A percentile compares a stretch with the other conserved stretches of the same genome.
Evolutionary conservation across 2,113 vertebrate species (phyloP).

Genomic region (Hiodon alosoides): DNA sequence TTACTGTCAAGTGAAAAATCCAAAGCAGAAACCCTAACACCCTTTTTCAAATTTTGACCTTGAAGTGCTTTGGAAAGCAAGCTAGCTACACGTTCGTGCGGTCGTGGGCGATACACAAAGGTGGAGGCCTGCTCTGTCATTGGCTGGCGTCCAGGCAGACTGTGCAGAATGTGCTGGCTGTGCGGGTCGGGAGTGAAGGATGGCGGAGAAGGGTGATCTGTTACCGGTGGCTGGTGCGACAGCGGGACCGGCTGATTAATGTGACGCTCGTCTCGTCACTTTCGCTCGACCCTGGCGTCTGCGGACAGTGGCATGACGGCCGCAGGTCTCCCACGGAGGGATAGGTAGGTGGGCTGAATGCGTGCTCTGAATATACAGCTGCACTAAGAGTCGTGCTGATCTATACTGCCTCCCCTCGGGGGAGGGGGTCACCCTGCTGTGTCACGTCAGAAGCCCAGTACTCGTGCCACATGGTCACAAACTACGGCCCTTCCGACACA

Average conservation of each 20-base stretch:
- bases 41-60: slow-evolving; percentile 15
- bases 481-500: no score
- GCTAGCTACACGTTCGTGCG: slow-evolving; percentile 1
- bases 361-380: no score
- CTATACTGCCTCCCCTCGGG: no score
- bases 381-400: no score
- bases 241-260: neutral
- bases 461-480: no score
- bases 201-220: neutral
- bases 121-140: neutral
- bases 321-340: neutral
- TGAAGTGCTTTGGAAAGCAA: slow-evolving; percentile 5
- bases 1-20: neutral
- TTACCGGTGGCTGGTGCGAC: neutral
- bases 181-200: neutral
- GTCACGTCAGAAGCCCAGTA: no score
- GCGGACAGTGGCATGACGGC: neutral
- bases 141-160: slow-evolving; percentile 10
- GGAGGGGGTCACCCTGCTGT: no score
- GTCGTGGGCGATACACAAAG: slow-evolving; percentile 1
- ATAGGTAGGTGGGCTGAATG: no score
- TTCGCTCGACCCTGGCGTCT: neutral
- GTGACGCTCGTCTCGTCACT: neutral
- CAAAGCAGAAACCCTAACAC: slow-evolving; percentile 1
- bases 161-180: slow-evolving; percentile 13